Evolutionary conservation across 2,888 invertebrate species (phyloP), one percentile per base, ranked within the genome.

Genomic region (Drosophila differens): DNA sequence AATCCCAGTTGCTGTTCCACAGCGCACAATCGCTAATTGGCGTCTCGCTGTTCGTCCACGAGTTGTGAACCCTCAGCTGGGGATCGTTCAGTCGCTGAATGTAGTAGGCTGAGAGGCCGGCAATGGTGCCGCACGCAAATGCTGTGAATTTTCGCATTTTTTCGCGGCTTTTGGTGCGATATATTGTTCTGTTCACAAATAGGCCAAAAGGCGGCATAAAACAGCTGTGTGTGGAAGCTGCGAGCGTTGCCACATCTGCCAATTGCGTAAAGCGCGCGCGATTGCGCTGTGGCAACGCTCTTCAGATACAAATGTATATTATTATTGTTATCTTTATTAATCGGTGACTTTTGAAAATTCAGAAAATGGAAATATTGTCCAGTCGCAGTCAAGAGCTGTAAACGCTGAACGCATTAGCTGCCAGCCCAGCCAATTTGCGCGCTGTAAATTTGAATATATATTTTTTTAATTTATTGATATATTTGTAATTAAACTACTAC

Each of bases 1-100:
- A 96, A 93, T 98, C 98, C 98, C 98, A 98, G 93, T 98, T 97
- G 63, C 94, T 94, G 85, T 98, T 96, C 98, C 98, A 98, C 91
- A 95, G 95, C 0, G 96, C 94, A 70, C 94, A 94, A 0, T 87
- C 77, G 52, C 80, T 85, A 4, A 93, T 65, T 16, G 84, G 81
- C 22, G 68, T 74, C 2, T 87, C 82, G 33, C 83, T 85, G 9
- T 95, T 95, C 0, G 96, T 96, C 96, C 96, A 96, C 0, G 96
- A 96, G 83, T 95, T 95, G 49, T 94, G 93, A 0, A 95, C 96
- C 0, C 95, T 95, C 28, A 74, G 92, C 58, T 93, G 93, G 79
- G 94, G 94, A 57, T 93, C 94, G 53, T 93, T 92, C 81, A 94
- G 86, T 12, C 93, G 92, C 25, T 94, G 93, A 63, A 95, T 94